phyloP scores from a whole-genome alignment of 2,888 invertebrate genomes.

The Dyspetes luteomarginatus region DNA sequence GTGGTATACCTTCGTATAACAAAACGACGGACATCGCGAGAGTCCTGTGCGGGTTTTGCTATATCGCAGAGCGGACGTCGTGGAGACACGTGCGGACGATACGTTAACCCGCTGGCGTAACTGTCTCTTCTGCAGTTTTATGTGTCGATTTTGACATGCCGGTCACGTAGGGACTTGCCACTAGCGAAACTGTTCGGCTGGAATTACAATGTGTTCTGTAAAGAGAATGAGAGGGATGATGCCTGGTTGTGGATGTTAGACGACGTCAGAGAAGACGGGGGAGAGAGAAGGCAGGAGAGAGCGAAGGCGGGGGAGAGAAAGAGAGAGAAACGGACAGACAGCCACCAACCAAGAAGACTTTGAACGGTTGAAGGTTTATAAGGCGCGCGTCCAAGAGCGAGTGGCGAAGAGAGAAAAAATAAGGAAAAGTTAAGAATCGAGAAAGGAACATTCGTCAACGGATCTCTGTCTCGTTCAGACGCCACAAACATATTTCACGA shows the following conservation, averaged over 20 bases:
- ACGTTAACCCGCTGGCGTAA: conserved; percentile 80
- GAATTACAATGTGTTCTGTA: conserved; percentile 81
- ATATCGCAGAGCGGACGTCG: conserved; percentile 34
- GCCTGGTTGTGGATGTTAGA: conserved; percentile 41
- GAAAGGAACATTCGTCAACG: conserved; percentile 50
- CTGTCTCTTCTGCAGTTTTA: conserved; percentile 82
- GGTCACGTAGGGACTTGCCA: conserved; percentile 82
- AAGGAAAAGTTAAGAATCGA: neutral
- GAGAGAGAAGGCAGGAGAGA: conserved; percentile 39
- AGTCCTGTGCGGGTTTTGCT: conserved; percentile 65
- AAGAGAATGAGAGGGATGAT: conserved; percentile 63
- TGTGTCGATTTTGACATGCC: conserved; percentile 82
- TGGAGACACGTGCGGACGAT: conserved; percentile 81
- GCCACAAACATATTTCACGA: conserved; percentile 36
- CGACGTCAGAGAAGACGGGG: conserved; percentile 50
- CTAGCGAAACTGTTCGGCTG: conserved; percentile 81
- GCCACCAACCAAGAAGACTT: conserved; percentile 26
- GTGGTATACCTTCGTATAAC: conserved; percentile 39
- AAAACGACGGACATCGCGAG: conserved; percentile 63
- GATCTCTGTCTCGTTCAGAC: conserved; percentile 48
- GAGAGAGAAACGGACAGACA: conserved; percentile 30
- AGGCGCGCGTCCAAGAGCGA: conserved; percentile 52
- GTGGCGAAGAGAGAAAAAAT: conserved; percentile 42
- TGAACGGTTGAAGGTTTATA: conserved; percentile 38
- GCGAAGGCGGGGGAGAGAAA: conserved; percentile 29